These are phyloP conservation scores for Thermophis baileyi DNA, from an alignment of 2,113 vertebrate species.

Conservation along the genomic window DNA sequence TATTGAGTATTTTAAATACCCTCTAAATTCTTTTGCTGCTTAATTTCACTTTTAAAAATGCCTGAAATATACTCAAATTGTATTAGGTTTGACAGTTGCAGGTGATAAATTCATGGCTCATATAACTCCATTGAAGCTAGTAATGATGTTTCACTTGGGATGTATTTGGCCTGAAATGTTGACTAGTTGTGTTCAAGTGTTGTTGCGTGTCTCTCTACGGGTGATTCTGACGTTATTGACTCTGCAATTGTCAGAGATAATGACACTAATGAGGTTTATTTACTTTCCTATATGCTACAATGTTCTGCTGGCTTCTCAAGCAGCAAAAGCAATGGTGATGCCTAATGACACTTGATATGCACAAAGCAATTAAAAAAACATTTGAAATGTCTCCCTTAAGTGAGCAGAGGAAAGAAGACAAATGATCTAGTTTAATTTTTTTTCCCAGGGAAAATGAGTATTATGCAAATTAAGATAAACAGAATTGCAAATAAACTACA, in stretches of 20 bases:
- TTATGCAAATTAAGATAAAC: constrained; percentile 47
- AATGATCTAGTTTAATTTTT: constrained; percentile 36
- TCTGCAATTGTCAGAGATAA: constrained; percentile 46
- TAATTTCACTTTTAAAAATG: constrained; percentile 31
- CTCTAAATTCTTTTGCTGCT: background rate
- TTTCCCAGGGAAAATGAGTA: constrained; percentile 33
- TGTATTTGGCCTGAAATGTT: constrained; percentile 22
- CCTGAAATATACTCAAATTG: constrained; percentile 23
- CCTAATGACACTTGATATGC: constrained; percentile 33
- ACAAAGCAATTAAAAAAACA: constrained; percentile 47
- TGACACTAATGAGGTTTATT: constrained; percentile 56
- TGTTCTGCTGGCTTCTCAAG: constrained; percentile 32
- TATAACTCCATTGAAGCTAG: constrained; percentile 29
- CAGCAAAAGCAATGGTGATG: constrained; percentile 17
- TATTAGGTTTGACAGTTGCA: background rate
- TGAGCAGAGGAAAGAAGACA: constrained; percentile 37
- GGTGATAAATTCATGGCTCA: constrained; percentile 23
- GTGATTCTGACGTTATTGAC: constrained; percentile 41
- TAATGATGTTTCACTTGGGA: constrained; percentile 22
- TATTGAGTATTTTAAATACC: constrained; percentile 25
- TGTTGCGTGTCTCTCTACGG: constrained; percentile 17
- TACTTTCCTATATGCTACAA: constrained; percentile 37
- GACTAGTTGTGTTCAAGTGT: constrained; percentile 1
- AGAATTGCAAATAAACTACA: constrained; percentile 43
- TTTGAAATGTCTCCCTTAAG: constrained; percentile 47